Percentiles rank a stretch among this genome's conserved stretches.
Evolutionary conservation across 2,888 invertebrate species (phyloP).

Genomic region (Bibio marci): DNA sequence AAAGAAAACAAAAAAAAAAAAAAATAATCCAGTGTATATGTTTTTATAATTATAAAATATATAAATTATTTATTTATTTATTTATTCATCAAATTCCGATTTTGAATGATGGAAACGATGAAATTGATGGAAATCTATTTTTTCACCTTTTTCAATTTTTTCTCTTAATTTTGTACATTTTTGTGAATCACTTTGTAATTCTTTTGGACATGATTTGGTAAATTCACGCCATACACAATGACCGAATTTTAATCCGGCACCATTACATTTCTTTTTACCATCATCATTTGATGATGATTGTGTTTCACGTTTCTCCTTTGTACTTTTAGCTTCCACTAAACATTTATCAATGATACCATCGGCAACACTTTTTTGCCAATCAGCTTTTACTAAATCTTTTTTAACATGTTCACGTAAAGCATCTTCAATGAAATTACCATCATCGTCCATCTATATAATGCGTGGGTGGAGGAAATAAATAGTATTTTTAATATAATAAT

Average conservation of each 20-base stretch:
- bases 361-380: conserved; percentile 1
- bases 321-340: background rate
- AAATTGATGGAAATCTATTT: too few species aligned
- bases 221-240: conserved; percentile 4
- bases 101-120: too few species aligned
- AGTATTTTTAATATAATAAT: too few species aligned
- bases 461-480: too few species aligned
- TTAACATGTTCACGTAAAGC: background rate
- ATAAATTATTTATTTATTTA: too few species aligned
- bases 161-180: conserved; percentile 1
- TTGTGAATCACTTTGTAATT: background rate
- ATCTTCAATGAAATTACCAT: background rate
- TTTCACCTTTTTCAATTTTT: background rate
- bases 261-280: background rate
- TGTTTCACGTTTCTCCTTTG: background rate
- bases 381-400: background rate
- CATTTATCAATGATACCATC: background rate
- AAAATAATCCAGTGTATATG: too few species aligned
- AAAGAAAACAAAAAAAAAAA: too few species aligned
- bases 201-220: conserved; percentile 1
- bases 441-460: background rate
- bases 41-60: too few species aligned
- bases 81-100: too few species aligned
- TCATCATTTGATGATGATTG: background rate
- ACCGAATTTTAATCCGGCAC: background rate